Evolutionary conservation across 2,888 invertebrate genomes (phyloP).

Genomic region (Choreutis nemorana): DNA sequence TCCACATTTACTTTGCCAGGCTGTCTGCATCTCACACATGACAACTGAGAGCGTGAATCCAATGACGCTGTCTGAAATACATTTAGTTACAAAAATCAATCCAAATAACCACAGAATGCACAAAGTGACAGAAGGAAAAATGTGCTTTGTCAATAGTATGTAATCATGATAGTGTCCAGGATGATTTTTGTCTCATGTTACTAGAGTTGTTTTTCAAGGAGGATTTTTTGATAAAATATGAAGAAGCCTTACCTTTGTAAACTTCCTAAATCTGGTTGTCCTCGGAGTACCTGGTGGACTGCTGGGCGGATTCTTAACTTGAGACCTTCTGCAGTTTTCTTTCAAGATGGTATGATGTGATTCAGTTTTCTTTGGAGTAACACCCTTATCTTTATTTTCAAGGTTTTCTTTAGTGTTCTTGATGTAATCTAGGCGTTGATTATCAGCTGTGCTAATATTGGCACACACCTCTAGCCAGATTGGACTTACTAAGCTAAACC

Average conservation of each 20-base stretch:
- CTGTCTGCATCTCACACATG: slow-evolving; percentile 45
- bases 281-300: slow-evolving; percentile 48
- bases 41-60: slow-evolving; percentile 37
- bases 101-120: no score
- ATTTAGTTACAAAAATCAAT: no score
- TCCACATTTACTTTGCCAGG: slow-evolving; percentile 56
- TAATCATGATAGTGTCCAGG: no score
- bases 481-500: slow-evolving; percentile 41
- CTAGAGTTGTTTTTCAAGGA: no score
- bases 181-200: no score
- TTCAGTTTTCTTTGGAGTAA: slow-evolving; percentile 18
- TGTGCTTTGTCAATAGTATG: neutral
- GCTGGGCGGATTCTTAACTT: slow-evolving; percentile 15
- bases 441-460: slow-evolving; percentile 26
- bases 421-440: slow-evolving; percentile 28
- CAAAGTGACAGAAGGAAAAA: neutral
- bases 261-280: slow-evolving; percentile 43
- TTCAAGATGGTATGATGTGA: slow-evolving; percentile 27
- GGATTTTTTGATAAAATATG: no score
- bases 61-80: slow-evolving; percentile 43
- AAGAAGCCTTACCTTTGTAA: slow-evolving; percentile 36
- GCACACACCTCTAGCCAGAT: slow-evolving; percentile 42
- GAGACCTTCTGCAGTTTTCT: no score
- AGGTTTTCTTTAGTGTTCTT: slow-evolving; percentile 38
- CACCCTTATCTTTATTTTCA: slow-evolving; percentile 29